phyloP scores from a whole-genome alignment of 2,888 invertebrate genomes.

The Cheilosia vulpina region DNA sequence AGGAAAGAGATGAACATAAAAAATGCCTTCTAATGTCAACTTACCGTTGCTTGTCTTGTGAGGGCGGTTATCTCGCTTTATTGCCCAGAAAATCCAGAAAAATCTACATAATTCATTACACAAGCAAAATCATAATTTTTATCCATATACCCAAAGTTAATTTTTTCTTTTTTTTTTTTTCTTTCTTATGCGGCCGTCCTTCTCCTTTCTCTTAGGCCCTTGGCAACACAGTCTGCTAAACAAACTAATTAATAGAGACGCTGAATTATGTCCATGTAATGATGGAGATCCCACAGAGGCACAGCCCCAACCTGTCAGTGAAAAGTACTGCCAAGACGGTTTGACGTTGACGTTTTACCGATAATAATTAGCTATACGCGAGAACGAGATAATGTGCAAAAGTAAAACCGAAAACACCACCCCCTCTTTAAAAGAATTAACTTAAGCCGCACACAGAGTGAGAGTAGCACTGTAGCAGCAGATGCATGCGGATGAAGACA shows the following conservation, averaged over 20 bases:
- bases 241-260: constrained; percentile 70
- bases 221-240: constrained; percentile 73
- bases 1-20: constrained; percentile 6
- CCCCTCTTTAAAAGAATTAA: constrained; percentile 5
- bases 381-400: constrained; percentile 20
- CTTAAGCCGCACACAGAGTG: neutral
- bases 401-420: neutral
- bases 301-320: no score
- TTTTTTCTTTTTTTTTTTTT: neutral
- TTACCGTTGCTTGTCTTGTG: constrained; percentile 57
- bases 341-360: constrained; percentile 58
- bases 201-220: constrained; percentile 40
- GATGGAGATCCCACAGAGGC: constrained; percentile 25
- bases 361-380: constrained; percentile 37
- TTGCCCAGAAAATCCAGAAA: constrained; percentile 70
- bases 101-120: constrained; percentile 71
- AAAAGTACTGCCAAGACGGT: constrained; percentile 4
- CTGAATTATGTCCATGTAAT: constrained; percentile 61
- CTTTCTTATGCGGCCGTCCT: neutral
- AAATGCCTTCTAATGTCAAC: constrained; percentile 50
- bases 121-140: constrained; percentile 46
- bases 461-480: neutral
- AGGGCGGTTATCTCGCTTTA: constrained; percentile 63
- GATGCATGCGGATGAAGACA: constrained; percentile 55
- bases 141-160: neutral